phyloP scores from a whole-genome alignment of 2,888 invertebrate genomes.

The Cephus spinipes region DNA sequence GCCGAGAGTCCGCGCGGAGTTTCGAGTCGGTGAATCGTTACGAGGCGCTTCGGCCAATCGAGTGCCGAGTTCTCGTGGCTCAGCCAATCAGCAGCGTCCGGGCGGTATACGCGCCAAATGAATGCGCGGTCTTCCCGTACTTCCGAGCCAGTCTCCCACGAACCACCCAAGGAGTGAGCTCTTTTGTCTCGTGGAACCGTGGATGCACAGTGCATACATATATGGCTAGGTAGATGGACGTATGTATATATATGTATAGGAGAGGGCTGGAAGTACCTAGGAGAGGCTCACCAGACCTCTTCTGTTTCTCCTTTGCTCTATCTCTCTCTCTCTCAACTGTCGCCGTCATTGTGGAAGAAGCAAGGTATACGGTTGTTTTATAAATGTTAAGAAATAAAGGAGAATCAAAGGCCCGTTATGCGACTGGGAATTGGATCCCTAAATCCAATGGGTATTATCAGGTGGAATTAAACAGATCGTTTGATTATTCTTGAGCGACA shows the following conservation, averaged over 20 bases:
- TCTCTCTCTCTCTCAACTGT: background rate
- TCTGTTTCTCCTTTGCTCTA: background rate
- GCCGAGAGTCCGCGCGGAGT: slow-evolving; percentile 45
- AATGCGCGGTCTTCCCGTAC: slow-evolving; percentile 1
- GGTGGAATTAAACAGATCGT: background rate
- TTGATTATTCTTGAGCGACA: background rate
- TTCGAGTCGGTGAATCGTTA: slow-evolving; percentile 36
- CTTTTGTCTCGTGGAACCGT: slow-evolving; percentile 59
- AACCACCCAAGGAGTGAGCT: slow-evolving; percentile 53
- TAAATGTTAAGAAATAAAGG: background rate
- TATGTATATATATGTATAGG: slow-evolving; percentile 29
- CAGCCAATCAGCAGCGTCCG: background rate
- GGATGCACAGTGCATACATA: slow-evolving; percentile 53
- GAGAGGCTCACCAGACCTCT: background rate
- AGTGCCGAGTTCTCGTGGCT: background rate
- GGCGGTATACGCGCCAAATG: background rate
- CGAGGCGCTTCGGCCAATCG: slow-evolving; percentile 32
- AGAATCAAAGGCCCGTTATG: background rate
- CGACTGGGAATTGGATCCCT: background rate
- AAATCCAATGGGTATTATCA: background rate
- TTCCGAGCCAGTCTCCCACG: slow-evolving; percentile 38
- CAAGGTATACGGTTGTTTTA: background rate
- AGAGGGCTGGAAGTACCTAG: slow-evolving; percentile 21
- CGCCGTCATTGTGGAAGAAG: background rate
- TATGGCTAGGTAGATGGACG: slow-evolving; percentile 22